Conservation (phyloP, 2,888 invertebrate genomes). For the Philhelius pedissequus region DNA sequence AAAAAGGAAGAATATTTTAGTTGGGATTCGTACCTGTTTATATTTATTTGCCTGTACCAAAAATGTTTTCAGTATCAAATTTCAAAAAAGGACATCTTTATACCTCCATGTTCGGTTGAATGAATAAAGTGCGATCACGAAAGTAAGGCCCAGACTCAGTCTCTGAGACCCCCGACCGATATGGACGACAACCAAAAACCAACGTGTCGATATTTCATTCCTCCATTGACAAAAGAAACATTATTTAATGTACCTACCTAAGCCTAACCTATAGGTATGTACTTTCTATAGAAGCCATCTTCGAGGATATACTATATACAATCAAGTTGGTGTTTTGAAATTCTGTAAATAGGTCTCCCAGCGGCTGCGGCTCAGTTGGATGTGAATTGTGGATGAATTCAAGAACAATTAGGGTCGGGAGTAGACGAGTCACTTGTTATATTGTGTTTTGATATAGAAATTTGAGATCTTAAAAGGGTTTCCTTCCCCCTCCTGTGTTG, state of each 20-base stretch:
- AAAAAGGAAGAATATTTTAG: neutral
- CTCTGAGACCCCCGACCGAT: constrained; percentile 4
- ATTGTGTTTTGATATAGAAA: constrained; percentile 17
- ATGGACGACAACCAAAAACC: neutral
- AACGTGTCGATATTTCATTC: constrained; percentile 24
- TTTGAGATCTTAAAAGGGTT: constrained; percentile 24
- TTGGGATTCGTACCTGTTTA: constrained; percentile 19
- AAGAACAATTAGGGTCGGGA: constrained; percentile 17
- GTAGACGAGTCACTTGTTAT: constrained; percentile 19
- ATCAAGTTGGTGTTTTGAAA: neutral
- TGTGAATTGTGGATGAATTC: constrained; percentile 4
- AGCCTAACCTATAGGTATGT: no score
- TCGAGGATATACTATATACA: neutral
- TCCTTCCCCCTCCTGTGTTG: neutral
- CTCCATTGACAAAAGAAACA: constrained; percentile 23
- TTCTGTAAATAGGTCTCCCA: constrained; percentile 15
- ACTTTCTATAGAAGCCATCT: neutral
- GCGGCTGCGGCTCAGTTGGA: constrained; percentile 1
- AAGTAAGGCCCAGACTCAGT: neutral
- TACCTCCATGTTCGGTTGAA: constrained; percentile 4
- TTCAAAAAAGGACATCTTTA: constrained; percentile 16
- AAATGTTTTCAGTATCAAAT: constrained; percentile 13
- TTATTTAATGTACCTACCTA: neutral
- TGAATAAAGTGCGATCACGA: neutral
- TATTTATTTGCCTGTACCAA: neutral